Percentiles rank a stretch among this genome's conserved stretches.
phyloP scores from a whole-genome alignment of 2,888 invertebrate species.

The Aleiodes alternator region DNA sequence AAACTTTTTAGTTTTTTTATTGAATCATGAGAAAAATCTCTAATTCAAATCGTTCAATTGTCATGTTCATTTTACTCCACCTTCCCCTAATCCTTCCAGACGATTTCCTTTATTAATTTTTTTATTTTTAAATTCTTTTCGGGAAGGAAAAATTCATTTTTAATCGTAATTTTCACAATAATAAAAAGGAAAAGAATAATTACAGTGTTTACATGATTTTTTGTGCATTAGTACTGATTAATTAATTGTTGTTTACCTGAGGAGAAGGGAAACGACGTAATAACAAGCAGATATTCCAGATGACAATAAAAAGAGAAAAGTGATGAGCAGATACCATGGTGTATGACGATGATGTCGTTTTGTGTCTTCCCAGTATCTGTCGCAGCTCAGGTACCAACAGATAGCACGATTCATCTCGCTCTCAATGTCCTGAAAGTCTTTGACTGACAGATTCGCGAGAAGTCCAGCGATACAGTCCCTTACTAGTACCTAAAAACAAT shows the following conservation, averaged over 20 bases:
- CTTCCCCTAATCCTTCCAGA: too few species aligned
- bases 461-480: slow-evolving; percentile 90
- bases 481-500: slow-evolving; percentile 79
- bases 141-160: too few species aligned
- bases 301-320: slow-evolving; percentile 87
- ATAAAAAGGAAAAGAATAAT: not conserved
- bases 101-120: too few species aligned
- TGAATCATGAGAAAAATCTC: too few species aligned
- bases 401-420: slow-evolving; percentile 92
- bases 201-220: too few species aligned
- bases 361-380: slow-evolving; percentile 92
- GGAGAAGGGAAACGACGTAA: slow-evolving; percentile 94
- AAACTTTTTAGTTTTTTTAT: too few species aligned
- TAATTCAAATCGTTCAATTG: too few species aligned
- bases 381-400: slow-evolving; percentile 95
- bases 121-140: too few species aligned
- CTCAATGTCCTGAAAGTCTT: slow-evolving; percentile 91
- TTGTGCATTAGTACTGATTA: not conserved
- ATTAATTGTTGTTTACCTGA: slow-evolving; percentile 80
- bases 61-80: too few species aligned
- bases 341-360: slow-evolving; percentile 85
- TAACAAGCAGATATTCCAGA: slow-evolving; percentile 92
- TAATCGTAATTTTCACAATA: not conserved
- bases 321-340: slow-evolving; percentile 87
- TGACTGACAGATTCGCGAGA: slow-evolving; percentile 86